phyloP scores from a whole-genome alignment of 2,888 invertebrate species.

The Xestia c-nigrum region DNA sequence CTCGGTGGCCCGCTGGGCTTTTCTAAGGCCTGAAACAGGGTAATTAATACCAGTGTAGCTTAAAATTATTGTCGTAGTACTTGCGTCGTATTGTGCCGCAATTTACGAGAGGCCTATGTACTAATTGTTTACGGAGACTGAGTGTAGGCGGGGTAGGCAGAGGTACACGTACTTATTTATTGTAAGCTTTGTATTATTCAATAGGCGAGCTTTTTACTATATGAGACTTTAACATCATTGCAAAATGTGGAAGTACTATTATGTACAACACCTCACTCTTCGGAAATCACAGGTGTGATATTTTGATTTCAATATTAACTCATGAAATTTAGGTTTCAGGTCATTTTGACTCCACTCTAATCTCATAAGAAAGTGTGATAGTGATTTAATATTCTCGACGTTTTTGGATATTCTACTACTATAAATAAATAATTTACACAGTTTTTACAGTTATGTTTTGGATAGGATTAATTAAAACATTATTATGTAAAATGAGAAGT shows the following conservation, averaged over 20 bases:
- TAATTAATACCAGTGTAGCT: conserved; percentile 53
- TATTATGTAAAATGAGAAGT: not conserved
- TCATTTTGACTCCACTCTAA: not conserved
- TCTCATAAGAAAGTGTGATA: not conserved
- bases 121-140: conserved; percentile 39
- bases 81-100: conserved; percentile 23
- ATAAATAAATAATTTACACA: too few relatives aligned
- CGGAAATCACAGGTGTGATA: too few relatives aligned
- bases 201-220: not conserved
- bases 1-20: conserved; percentile 37
- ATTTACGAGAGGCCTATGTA: conserved; percentile 37
- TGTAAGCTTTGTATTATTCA: not conserved
- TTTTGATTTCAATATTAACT: not conserved
- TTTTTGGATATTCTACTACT: not conserved
- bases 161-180: conserved; percentile 4
- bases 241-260: too few relatives aligned
- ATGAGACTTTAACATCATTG: too few relatives aligned
- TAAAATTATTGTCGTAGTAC: conserved; percentile 46
- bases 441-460: not conserved
- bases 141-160: not conserved
- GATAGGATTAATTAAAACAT: too few relatives aligned
- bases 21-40: conserved; percentile 36
- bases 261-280: too few relatives aligned
- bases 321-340: not conserved
- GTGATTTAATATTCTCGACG: not conserved